A percentile compares a stretch with the other conserved stretches of the same genome.
Conservation (phyloP, 2,797 vertebrate species). For the Spheniscus humboldti region DNA sequence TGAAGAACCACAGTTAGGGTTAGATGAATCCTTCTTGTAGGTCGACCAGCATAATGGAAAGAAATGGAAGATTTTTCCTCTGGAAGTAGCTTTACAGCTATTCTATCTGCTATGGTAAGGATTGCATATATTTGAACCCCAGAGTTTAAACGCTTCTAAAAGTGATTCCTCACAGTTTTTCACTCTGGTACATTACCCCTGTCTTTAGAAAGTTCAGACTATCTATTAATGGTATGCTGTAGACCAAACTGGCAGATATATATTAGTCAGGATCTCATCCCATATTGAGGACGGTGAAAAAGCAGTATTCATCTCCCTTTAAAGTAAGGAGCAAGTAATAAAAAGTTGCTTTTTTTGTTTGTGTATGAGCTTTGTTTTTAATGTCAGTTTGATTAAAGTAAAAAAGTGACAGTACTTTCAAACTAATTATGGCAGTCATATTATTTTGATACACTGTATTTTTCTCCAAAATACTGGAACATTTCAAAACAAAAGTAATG, state of each 20-base stretch:
- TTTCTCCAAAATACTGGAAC: not conserved
- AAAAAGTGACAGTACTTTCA: not conserved
- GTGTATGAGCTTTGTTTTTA: not conserved
- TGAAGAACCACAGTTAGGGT: not conserved
- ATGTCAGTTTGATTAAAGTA: not conserved
- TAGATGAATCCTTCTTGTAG: not conserved
- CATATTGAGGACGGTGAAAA: not conserved
- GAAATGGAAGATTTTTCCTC: not conserved
- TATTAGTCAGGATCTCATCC: not conserved
- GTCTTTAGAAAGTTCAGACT: not conserved
- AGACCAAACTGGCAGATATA: not conserved
- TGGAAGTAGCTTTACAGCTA: not conserved
- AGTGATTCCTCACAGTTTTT: not conserved
- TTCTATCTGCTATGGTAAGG: not conserved
- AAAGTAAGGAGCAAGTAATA: not conserved
- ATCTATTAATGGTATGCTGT: not conserved
- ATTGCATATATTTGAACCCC: not conserved
- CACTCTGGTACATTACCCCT: not conserved
- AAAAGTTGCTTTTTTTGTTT: not conserved
- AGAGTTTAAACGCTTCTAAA: not conserved
- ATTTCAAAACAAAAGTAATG: not conserved
- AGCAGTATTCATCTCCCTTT: not conserved
- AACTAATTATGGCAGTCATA: not conserved
- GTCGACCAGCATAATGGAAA: not conserved
- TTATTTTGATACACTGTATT: not conserved